Evolutionary conservation across 1,140 invertebrate species (phyloP).

Genomic region (Aphaenogaster ashmeadi): DNA sequence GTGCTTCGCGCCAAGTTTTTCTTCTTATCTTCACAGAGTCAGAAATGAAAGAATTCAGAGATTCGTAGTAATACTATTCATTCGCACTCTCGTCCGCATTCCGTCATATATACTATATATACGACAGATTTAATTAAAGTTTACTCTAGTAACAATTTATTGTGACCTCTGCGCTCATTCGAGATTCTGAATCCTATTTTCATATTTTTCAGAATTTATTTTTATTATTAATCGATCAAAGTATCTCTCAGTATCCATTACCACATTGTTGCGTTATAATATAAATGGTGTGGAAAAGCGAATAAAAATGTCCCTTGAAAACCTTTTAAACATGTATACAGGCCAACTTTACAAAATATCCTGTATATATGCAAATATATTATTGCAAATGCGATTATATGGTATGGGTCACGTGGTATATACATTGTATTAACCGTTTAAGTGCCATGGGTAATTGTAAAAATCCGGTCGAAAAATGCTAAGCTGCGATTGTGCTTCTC

Average conservation of each 20-base stretch:
- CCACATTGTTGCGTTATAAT: not conserved
- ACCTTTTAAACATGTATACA: not conserved
- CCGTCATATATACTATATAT: not conserved
- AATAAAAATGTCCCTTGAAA: conserved; percentile 3
- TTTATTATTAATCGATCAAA: not conserved
- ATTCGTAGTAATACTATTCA: not conserved
- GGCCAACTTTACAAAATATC: conserved; percentile 11
- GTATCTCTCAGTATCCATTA: not conserved
- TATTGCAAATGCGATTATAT: conserved; percentile 18
- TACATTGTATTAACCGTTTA: not conserved
- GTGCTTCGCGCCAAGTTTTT: conserved; percentile 47
- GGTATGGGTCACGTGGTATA: conserved; percentile 6
- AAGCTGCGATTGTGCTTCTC: no score
- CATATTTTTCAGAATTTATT: not conserved
- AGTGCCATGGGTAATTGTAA: no score
- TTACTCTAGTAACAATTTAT: not conserved
- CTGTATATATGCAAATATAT: conserved; percentile 23
- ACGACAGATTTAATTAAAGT: not conserved
- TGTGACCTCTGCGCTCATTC: not conserved
- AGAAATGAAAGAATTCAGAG: conserved; percentile 23
- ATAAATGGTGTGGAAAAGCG: conserved; percentile 3
- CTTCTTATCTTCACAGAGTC: conserved; percentile 44
- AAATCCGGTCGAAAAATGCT: no score
- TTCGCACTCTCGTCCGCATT: not conserved
- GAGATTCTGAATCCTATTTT: not conserved